Evolutionary conservation across 2,113 vertebrate species (phyloP), one percentile per base, ranked within the genome.

Genomic region (Cervus canadensis): DNA sequence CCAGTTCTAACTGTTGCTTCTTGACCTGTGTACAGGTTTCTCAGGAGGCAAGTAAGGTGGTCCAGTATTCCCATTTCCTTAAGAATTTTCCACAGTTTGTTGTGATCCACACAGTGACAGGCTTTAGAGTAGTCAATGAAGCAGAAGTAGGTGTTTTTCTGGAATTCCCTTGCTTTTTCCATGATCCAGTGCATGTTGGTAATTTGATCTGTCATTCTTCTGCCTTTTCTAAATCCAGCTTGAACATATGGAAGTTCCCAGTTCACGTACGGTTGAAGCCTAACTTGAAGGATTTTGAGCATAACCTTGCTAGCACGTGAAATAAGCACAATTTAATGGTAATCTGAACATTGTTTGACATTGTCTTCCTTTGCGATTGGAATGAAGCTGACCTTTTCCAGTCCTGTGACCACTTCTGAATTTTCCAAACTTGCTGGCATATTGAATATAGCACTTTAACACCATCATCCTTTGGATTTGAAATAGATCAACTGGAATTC

Each of bases 261-360:
- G 36, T 43, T 40, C 36, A 43, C 6, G 0, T 43, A 25, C 0
- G 0, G 36, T 43, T 74, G 36, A 43, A 25, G 36, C 21, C 67
- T 40, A 40, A 23, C 67, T 74, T 74, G 11, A 7, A 43, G 71
- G 36, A 43, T 74, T 74, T 43, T 43, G 36, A 74, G 71, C 71
- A 25, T 43, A 43, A 74, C 21, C 23, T 43, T 74, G 36, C 36
- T 43, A 74, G 21, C 10, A 43, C 25, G 5, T 74, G 71, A 43
- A 43, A 74, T 43, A 25, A 74, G 71, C 21, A 25, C 36, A 23
- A 43, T 43, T 74, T 23, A 25, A 13, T 74, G 71, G 71, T 43
- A 74, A 25, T 43, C 25, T 43, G 21, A 74, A 74, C 21, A 43
- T 21, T 43, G 3, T 74, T 74, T 74, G 21, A 21, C 11, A 43